Conservation (phyloP, 2,888 invertebrate species). For the Xanthia icteritia region DNA sequence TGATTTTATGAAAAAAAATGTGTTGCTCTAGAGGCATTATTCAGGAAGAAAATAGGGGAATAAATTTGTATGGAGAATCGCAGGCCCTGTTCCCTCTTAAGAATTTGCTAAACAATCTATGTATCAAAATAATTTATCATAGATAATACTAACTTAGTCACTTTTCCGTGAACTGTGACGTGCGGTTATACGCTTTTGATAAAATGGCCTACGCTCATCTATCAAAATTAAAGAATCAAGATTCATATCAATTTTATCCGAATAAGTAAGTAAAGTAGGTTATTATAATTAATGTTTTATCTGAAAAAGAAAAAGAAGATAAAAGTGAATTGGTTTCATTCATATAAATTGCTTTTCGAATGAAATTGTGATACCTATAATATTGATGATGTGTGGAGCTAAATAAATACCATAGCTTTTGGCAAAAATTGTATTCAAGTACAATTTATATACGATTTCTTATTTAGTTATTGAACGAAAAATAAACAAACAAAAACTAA, state of each 20-base stretch:
- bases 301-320: too few species aligned
- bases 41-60: too few species aligned
- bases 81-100: too few species aligned
- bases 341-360: constrained; percentile 6
- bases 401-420: neutral
- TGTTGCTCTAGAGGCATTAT: too few species aligned
- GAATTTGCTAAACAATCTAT: constrained; percentile 1
- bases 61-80: too few species aligned
- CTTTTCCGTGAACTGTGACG: constrained; percentile 30
- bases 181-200: constrained; percentile 6
- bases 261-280: neutral
- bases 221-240: constrained; percentile 27
- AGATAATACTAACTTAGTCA: constrained; percentile 20
- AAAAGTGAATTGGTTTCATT: neutral
- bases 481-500: neutral
- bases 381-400: neutral
- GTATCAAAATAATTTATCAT: constrained; percentile 6
- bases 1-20: too few species aligned
- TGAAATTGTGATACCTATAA: neutral
- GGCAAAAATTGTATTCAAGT: neutral
- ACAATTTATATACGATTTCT: neutral
- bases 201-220: constrained; percentile 9
- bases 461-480: neutral
- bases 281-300: neutral
- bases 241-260: constrained; percentile 10